Evolutionary conservation across 2,113 vertebrate species (phyloP).

Genomic region (Polypterus bichir): DNA sequence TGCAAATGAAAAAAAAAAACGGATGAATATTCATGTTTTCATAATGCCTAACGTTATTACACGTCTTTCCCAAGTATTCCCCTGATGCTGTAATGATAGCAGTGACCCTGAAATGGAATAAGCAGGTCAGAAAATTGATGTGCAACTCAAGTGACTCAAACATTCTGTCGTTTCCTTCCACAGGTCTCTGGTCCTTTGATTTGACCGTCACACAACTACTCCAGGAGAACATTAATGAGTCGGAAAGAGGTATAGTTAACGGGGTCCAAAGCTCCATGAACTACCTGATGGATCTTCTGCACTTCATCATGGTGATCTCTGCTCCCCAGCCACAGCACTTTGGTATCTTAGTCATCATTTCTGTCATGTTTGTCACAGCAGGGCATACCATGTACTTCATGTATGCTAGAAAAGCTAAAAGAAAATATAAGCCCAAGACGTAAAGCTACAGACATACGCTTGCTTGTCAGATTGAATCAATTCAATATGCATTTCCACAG

Average conservation of each 20-base stretch:
- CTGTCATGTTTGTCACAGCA: constrained; percentile 55
- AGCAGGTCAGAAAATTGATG: too few relatives aligned
- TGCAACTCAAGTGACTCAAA: too few relatives aligned
- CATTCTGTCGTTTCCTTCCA: constrained; percentile 10
- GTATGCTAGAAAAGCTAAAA: constrained; percentile 50
- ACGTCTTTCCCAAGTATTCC: too few relatives aligned
- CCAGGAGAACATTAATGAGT: constrained; percentile 58
- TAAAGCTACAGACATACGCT: constrained; percentile 14
- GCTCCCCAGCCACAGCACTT: constrained; percentile 48
- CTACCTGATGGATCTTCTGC: constrained; percentile 58
- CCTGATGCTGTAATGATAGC: too few relatives aligned
- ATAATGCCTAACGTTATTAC: too few relatives aligned
- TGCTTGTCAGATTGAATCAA: constrained; percentile 10
- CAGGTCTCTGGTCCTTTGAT: constrained; percentile 59
- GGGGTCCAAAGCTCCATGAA: constrained; percentile 64
- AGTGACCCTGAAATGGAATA: too few relatives aligned
- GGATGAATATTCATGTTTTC: too few relatives aligned
- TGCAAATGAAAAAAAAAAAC: too few relatives aligned
- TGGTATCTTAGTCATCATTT: constrained; percentile 49
- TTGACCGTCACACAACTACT: constrained; percentile 53
- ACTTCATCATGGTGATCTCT: constrained; percentile 52
- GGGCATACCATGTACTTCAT: constrained; percentile 56
- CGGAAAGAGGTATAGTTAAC: constrained; percentile 49
- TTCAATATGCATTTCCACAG: constrained; percentile 21
- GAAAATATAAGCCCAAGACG: constrained; percentile 37